phyloP scores from a whole-genome alignment of 2,888 invertebrate species.

The Cheilosia grossa region DNA sequence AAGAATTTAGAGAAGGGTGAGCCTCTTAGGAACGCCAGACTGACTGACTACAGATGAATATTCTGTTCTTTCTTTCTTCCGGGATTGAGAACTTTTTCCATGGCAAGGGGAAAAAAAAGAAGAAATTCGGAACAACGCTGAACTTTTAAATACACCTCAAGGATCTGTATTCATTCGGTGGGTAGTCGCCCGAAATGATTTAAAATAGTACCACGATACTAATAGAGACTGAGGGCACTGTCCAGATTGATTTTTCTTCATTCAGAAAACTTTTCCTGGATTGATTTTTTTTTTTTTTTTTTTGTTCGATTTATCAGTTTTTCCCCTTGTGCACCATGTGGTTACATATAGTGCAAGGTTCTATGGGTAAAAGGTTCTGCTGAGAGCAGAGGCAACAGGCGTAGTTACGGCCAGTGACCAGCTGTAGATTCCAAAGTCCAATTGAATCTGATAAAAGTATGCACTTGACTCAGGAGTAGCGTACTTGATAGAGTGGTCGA shows the following conservation, averaged over 20 bases:
- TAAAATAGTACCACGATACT: not conserved
- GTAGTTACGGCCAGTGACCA: slow-evolving; percentile 31
- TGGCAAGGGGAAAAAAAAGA: not conserved
- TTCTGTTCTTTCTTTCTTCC: not conserved
- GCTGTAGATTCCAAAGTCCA: slow-evolving; percentile 27
- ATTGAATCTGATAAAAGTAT: slow-evolving; percentile 15
- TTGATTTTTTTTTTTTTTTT: slow-evolving; percentile 12
- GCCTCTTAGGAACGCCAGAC: not conserved
- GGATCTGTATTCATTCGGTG: slow-evolving; percentile 7
- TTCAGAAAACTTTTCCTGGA: slow-evolving; percentile 14
- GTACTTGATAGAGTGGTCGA: slow-evolving; percentile 39
- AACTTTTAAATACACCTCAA: not conserved
- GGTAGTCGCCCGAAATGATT: not conserved
- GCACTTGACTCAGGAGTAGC: slow-evolving; percentile 35
- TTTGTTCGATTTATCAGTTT: slow-evolving; percentile 23
- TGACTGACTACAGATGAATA: not conserved
- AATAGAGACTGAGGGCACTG: not conserved
- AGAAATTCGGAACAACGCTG: slow-evolving; percentile 3
- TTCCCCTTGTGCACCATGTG: slow-evolving; percentile 16
- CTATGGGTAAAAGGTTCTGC: not conserved
- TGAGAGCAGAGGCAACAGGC: slow-evolving; percentile 29
- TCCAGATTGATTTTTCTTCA: slow-evolving; percentile 29
- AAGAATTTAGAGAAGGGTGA: slow-evolving; percentile 19
- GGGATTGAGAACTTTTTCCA: not conserved
- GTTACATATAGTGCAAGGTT: slow-evolving; percentile 15